Percentiles rank a stretch among this genome's conserved stretches.
Conservation (phyloP, 2,113 vertebrate species). For the Bambusicola thoracicus region DNA sequence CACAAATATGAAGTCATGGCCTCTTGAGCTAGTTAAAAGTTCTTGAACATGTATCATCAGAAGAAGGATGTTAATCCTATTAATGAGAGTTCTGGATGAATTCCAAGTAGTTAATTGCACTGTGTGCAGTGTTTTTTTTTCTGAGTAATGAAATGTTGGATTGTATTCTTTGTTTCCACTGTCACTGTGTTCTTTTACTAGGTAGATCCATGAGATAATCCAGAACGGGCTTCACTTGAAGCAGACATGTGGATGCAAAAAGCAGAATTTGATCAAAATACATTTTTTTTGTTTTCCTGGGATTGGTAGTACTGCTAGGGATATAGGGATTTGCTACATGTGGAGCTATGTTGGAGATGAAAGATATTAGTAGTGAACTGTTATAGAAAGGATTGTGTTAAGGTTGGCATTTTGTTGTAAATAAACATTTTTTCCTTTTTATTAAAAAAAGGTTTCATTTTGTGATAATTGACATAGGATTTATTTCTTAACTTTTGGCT, state of each 20-base stretch:
- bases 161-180: not conserved
- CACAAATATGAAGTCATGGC: not conserved
- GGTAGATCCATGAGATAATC: not conserved
- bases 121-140: not conserved
- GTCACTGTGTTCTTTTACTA: not conserved
- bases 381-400: not conserved
- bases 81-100: conserved; percentile 21
- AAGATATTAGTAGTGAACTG: not conserved
- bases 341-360: not conserved
- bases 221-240: not conserved
- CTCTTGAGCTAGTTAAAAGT: not conserved
- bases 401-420: not conserved
- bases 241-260: not conserved
- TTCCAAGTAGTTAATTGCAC: conserved; percentile 13
- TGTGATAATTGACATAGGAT: not conserved
- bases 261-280: not conserved
- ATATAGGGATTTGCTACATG: not conserved
- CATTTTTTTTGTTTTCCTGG: not conserved
- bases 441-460: not conserved
- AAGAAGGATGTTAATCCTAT: conserved; percentile 6
- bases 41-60: not conserved
- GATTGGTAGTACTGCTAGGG: not conserved
- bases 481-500: not conserved
- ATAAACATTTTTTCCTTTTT: not conserved
- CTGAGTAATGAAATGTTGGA: not conserved